Evolutionary conservation across 2,888 invertebrate genomes (phyloP).

Genomic region (Brenthis daphne): DNA sequence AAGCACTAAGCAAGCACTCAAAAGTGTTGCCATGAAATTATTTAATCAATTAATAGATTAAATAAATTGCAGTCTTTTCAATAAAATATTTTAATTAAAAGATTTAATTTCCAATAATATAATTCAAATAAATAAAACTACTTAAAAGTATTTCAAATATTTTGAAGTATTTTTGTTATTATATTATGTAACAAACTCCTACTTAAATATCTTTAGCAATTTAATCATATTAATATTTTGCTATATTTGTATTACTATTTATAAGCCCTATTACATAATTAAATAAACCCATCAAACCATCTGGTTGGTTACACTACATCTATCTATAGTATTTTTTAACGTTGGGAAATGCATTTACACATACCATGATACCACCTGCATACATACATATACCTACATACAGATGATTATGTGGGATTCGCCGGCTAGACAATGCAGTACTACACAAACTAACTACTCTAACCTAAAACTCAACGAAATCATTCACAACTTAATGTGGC

Average conservation of each 20-base stretch:
- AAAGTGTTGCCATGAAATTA: constrained; percentile 38
- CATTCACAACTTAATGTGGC: no score
- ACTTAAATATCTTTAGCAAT: background rate
- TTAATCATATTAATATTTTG: background rate
- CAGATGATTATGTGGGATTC: no score
- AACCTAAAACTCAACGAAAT: no score
- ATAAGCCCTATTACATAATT: background rate
- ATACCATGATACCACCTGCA: no score
- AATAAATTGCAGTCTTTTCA: background rate
- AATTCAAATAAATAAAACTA: background rate
- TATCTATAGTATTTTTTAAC: no score
- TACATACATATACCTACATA: no score
- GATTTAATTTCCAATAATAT: no score
- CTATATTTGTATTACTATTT: background rate
- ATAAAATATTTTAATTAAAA: constrained; percentile 7
- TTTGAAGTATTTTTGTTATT: background rate
- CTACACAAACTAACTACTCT: no score
- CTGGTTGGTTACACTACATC: no score
- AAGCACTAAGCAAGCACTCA: constrained; percentile 47
- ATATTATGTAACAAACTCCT: background rate
- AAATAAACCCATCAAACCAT: background rate
- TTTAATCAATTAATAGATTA: constrained; percentile 7
- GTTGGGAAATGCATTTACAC: no score
- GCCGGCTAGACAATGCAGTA: no score
- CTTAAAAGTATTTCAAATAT: background rate